A percentile compares a stretch with the other conserved stretches of the same genome.
Evolutionary conservation across 2,113 vertebrate genomes (phyloP).

Genomic region (Eulemur macaco): DNA sequence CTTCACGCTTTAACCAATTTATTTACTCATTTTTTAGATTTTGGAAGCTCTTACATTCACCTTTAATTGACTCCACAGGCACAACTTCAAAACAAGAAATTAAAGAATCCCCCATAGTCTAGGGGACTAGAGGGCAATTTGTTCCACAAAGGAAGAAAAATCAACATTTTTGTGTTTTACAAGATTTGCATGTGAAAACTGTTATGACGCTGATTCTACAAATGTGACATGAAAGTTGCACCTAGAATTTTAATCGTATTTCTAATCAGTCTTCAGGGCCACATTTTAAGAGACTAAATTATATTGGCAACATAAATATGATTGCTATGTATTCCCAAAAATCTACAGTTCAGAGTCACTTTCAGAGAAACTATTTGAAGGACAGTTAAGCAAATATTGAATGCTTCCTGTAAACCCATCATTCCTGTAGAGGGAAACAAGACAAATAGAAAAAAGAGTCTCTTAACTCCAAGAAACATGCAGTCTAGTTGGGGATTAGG

Average conservation of each 20-base stretch:
- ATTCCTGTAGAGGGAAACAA: not conserved
- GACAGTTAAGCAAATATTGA: not conserved
- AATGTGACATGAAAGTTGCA: slow-evolving; percentile 67
- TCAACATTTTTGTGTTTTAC: slow-evolving; percentile 73
- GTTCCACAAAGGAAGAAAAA: slow-evolving; percentile 61
- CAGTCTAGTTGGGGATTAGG: not conserved
- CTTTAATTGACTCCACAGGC: slow-evolving; percentile 76
- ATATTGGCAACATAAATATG: slow-evolving; percentile 36
- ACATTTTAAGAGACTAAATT: slow-evolving; percentile 52
- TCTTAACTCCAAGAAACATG: not conserved
- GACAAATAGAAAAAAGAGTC: not conserved
- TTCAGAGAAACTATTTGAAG: slow-evolving; percentile 27
- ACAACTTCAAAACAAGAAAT: slow-evolving; percentile 76
- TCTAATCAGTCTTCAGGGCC: slow-evolving; percentile 73
- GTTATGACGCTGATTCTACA: slow-evolving; percentile 63
- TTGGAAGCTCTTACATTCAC: slow-evolving; percentile 58
- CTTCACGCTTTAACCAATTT: slow-evolving; percentile 57
- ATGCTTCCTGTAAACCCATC: not conserved
- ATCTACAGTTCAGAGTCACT: not conserved
- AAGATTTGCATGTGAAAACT: slow-evolving; percentile 71
- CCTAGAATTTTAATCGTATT: slow-evolving; percentile 73
- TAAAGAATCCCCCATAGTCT: slow-evolving; percentile 60
- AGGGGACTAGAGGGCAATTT: slow-evolving; percentile 56
- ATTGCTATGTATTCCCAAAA: slow-evolving; percentile 9
- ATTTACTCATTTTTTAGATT: slow-evolving; percentile 49